Evolutionary conservation across 2,113 vertebrate species (phyloP).

Genomic region (Pangasianodon gigas): DNA sequence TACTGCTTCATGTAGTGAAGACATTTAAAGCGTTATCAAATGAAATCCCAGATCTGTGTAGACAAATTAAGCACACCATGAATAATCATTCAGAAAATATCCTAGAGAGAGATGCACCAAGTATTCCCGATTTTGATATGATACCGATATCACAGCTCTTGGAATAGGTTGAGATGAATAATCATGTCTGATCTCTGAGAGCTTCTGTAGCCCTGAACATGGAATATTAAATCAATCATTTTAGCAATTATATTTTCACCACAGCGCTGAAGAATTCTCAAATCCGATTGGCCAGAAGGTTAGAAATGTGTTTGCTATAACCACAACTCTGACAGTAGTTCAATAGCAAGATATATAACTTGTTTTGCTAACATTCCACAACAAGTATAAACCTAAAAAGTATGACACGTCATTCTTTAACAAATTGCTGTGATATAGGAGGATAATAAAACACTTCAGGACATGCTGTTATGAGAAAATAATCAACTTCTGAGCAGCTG

Average conservation of each 20-base stretch:
- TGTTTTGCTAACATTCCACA: background rate
- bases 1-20: background rate
- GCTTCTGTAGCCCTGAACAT: background rate
- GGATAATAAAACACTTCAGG: background rate
- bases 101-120: background rate
- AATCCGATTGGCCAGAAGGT: background rate
- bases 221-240: background rate
- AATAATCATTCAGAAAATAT: background rate
- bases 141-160: background rate
- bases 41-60: background rate
- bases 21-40: background rate
- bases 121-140: background rate
- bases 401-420: background rate
- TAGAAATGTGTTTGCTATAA: background rate
- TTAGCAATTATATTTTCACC: background rate
- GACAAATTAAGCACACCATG: background rate
- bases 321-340: background rate
- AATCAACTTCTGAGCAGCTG: background rate
- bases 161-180: background rate
- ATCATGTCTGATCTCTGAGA: background rate
- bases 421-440: background rate
- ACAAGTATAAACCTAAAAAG: too few species aligned
- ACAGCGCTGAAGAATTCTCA: background rate
- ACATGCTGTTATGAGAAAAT: background rate
- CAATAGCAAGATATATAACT: background rate